Percentiles rank a stretch among this genome's conserved stretches.
phyloP scores from a whole-genome alignment of 2,113 vertebrate species.

The Ovis canadensis region DNA sequence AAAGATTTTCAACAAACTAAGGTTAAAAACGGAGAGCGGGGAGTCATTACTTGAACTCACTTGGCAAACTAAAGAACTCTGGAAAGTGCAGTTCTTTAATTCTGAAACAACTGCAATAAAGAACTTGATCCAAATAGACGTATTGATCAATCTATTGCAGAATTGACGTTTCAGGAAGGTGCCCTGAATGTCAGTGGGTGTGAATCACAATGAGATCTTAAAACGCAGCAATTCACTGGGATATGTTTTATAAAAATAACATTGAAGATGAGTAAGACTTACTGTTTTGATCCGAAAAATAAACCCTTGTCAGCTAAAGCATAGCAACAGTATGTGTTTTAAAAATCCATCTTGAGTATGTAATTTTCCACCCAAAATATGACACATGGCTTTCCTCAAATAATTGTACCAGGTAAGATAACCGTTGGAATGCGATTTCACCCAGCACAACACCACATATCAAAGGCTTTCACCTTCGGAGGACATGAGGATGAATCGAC shows the following conservation, averaged over 20 bases:
- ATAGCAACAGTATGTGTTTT: slow-evolving; percentile 1
- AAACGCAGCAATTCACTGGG: slow-evolving; percentile 5
- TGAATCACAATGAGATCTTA: slow-evolving; percentile 45
- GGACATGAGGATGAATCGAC: slow-evolving; percentile 16
- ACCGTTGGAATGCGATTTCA: slow-evolving; percentile 41
- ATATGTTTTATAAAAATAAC: slow-evolving; percentile 43
- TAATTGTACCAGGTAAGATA: slow-evolving; percentile 13
- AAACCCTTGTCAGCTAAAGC: slow-evolving; percentile 60
- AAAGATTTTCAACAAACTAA: not conserved
- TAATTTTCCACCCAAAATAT: slow-evolving; percentile 62
- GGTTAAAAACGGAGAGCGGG: not conserved
- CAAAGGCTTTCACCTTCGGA: slow-evolving; percentile 49
- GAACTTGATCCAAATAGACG: slow-evolving; percentile 34
- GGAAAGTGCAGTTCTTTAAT: slow-evolving; percentile 26
- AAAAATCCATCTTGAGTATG: slow-evolving; percentile 40
- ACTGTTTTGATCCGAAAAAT: slow-evolving; percentile 57
- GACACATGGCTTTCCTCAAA: slow-evolving; percentile 49
- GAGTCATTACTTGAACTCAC: not conserved
- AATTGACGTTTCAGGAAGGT: slow-evolving; percentile 45
- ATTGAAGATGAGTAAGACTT: slow-evolving; percentile 31
- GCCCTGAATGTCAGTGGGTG: slow-evolving; percentile 4
- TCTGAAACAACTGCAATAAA: slow-evolving; percentile 53
- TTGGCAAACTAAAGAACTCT: slow-evolving; percentile 7
- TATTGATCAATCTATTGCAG: slow-evolving; percentile 19
- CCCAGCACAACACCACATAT: not conserved